Conservation (phyloP, 2,888 invertebrate genomes). For the Merodon equestris region DNA sequence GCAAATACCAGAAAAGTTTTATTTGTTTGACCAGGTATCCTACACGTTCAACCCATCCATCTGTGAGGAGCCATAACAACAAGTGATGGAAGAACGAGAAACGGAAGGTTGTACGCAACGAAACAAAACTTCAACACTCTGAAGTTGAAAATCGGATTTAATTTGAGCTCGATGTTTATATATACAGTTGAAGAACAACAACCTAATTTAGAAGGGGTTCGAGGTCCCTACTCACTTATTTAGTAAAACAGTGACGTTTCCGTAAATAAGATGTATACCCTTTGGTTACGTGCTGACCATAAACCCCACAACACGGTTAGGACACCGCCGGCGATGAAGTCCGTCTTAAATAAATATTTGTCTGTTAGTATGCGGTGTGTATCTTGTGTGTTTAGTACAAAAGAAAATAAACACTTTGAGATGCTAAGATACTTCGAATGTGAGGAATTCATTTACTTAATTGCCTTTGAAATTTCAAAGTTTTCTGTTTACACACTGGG, state of each 20-base stretch:
- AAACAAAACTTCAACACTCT: slow-evolving; percentile 15
- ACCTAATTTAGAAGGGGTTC: slow-evolving; percentile 12
- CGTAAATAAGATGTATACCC: too few relatives aligned
- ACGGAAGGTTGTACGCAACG: slow-evolving; percentile 38
- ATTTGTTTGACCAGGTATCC: slow-evolving; percentile 34
- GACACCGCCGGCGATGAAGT: neutral
- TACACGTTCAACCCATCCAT: slow-evolving; percentile 38
- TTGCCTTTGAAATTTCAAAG: slow-evolving; percentile 51
- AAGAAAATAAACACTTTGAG: too few relatives aligned
- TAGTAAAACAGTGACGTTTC: slow-evolving; percentile 13
- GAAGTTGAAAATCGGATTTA: slow-evolving; percentile 53
- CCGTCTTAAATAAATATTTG: slow-evolving; percentile 37
- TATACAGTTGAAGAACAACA: slow-evolving; percentile 21
- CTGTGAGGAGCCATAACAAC: slow-evolving; percentile 2
- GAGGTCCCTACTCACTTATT: slow-evolving; percentile 26
- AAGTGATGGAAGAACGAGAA: too few relatives aligned
- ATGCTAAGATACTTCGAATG: slow-evolving; percentile 6
- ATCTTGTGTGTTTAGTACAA: too few relatives aligned
- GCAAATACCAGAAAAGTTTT: slow-evolving; percentile 49
- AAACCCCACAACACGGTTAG: too few relatives aligned
- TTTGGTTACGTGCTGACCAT: too few relatives aligned
- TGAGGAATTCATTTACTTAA: slow-evolving; percentile 55
- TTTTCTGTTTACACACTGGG: too few relatives aligned
- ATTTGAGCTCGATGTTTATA: slow-evolving; percentile 49
- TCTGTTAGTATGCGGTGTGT: neutral